phyloP scores from a whole-genome alignment of 2,888 invertebrate genomes.

The Pachydiplax longipennis region DNA sequence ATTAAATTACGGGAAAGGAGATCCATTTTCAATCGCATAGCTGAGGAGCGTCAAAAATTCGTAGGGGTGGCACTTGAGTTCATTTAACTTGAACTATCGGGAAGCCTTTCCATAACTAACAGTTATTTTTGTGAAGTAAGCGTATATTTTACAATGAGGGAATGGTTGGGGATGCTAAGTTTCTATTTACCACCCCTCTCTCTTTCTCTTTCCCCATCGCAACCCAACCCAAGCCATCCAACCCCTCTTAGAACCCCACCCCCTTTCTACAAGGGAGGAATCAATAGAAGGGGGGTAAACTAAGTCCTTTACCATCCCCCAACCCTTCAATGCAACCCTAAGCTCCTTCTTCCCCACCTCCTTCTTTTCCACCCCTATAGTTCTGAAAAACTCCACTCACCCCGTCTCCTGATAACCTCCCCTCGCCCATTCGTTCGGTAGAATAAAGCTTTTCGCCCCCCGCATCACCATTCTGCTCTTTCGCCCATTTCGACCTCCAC shows the following conservation, averaged over 20 bases:
- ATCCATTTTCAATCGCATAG: too few species aligned
- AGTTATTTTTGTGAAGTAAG: too few species aligned
- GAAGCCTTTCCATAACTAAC: too few species aligned
- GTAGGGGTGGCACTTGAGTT: too few species aligned
- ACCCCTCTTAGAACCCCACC: background rate
- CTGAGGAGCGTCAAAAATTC: too few species aligned
- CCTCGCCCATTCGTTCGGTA: background rate
- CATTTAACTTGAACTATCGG: too few species aligned
- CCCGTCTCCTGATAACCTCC: background rate
- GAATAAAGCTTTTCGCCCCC: background rate
- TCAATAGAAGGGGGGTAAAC: conserved; percentile 21
- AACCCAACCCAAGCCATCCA: too few species aligned
- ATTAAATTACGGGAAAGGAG: too few species aligned
- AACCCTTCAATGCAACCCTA: background rate
- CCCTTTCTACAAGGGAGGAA: background rate
- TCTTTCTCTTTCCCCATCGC: too few species aligned
- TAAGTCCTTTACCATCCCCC: background rate
- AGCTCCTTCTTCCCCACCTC: background rate
- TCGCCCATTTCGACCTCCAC: background rate
- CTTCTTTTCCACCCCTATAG: background rate
- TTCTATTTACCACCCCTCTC: too few species aligned
- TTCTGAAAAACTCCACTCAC: background rate
- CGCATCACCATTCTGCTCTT: background rate
- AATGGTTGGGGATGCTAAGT: too few species aligned
- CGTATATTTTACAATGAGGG: too few species aligned